These are phyloP conservation scores for Pristionchus entomophagus DNA, from an alignment of 2,888 invertebrate genomes.

Conservation along the genomic window DNA sequence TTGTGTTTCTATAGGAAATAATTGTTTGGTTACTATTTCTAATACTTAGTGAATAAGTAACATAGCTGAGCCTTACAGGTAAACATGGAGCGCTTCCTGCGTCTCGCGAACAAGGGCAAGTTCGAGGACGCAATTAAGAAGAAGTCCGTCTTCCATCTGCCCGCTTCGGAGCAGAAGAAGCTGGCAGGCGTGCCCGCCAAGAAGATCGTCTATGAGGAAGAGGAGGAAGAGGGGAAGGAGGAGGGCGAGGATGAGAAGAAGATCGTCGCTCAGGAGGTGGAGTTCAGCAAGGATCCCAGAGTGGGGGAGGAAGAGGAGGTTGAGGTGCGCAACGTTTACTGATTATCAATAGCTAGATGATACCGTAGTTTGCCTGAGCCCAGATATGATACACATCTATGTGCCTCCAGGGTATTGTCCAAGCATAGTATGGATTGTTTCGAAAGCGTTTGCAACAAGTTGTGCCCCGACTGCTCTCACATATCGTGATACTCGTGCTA, in stretches of 20 bases:
- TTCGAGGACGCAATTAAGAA: slow-evolving; percentile 6
- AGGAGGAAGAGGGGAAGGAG: slow-evolving; percentile 46
- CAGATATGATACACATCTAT: too few relatives aligned
- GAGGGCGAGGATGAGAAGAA: slow-evolving; percentile 49
- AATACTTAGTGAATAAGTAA: neutral
- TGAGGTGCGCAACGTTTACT: neutral
- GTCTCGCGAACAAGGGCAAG: slow-evolving; percentile 58
- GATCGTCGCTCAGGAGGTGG: slow-evolving; percentile 13
- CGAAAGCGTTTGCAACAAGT: too few relatives aligned
- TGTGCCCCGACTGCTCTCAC: too few relatives aligned
- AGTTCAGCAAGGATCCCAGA: slow-evolving; percentile 45
- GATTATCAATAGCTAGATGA: too few relatives aligned
- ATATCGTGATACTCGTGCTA: too few relatives aligned
- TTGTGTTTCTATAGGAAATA: too few relatives aligned
- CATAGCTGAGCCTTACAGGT: slow-evolving; percentile 53
- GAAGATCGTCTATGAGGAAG: neutral
- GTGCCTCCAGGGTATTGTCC: too few relatives aligned
- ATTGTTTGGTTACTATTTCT: too few relatives aligned
- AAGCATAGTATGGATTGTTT: too few relatives aligned
- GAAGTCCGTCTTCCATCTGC: slow-evolving; percentile 48
- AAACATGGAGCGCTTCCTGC: slow-evolving; percentile 74
- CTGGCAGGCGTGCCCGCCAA: neutral
- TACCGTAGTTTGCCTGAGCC: too few relatives aligned
- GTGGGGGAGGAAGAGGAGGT: slow-evolving; percentile 49
- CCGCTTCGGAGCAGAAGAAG: slow-evolving; percentile 45